A percentile compares a stretch with the other conserved stretches of the same genome.
These are phyloP conservation scores for Penaeus vannamei DNA, from an alignment of 1,140 invertebrate species.

Conservation along the genomic window DNA sequence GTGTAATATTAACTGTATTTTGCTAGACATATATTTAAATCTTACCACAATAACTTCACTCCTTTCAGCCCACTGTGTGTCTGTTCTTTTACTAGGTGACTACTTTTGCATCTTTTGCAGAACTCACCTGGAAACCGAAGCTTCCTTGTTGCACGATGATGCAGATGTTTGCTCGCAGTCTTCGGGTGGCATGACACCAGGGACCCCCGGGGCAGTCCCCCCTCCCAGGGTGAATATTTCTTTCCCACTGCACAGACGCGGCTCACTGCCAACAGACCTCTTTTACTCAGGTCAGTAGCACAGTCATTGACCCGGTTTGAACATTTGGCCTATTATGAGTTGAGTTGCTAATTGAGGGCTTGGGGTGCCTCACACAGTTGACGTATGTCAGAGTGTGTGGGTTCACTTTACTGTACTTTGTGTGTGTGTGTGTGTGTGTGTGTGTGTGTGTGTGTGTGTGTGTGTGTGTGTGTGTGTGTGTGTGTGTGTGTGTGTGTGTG, in stretches of 20 bases:
- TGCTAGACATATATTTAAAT: neutral
- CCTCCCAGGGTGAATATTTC: conserved; percentile 25
- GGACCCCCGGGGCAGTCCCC: conserved; percentile 44
- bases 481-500: too few species aligned
- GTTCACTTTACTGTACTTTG: too few species aligned
- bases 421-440: too few species aligned
- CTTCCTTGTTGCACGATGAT: conserved; percentile 34
- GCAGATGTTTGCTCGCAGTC: conserved; percentile 51
- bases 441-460: too few species aligned
- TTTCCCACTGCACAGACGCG: conserved; percentile 55
- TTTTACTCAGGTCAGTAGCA: conserved; percentile 62
- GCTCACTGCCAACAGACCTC: conserved; percentile 60
- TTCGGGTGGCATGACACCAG: conserved; percentile 52
- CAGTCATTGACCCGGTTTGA: neutral
- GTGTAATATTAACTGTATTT: too few species aligned
- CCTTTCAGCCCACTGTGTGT: too few species aligned
- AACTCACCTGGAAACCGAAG: conserved; percentile 45
- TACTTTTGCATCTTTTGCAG: neutral
- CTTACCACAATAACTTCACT: neutral
- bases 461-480: too few species aligned
- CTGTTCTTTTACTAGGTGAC: too few species aligned
- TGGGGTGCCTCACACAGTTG: too few species aligned
- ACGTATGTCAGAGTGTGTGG: too few species aligned
- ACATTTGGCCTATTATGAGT: too few species aligned
- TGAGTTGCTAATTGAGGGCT: too few species aligned